Conservation (phyloP, 2,888 invertebrate genomes). For the Morpho achilles region DNA sequence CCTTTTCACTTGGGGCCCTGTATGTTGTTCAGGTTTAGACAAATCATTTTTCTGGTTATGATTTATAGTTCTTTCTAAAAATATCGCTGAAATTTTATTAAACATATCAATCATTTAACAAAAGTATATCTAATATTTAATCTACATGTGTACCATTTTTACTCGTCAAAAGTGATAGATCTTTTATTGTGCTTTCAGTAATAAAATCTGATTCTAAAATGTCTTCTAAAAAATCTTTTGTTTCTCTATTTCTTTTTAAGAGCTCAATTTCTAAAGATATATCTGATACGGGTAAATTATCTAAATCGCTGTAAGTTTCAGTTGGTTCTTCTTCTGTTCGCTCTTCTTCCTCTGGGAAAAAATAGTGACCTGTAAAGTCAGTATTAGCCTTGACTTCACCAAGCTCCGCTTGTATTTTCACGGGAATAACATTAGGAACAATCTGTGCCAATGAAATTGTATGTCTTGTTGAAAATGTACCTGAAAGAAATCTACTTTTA, state of each 20-base stretch:
- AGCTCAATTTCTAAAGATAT: conserved; percentile 58
- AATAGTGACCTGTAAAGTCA: conserved; percentile 66
- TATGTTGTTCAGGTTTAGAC: too few species aligned
- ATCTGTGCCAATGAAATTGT: conserved; percentile 33
- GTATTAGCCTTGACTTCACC: conserved; percentile 49
- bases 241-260: conserved; percentile 50
- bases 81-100: too few species aligned
- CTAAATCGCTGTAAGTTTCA: conserved; percentile 53
- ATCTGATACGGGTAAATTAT: conserved; percentile 48
- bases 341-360: conserved; percentile 68
- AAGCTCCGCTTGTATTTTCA: conserved; percentile 61
- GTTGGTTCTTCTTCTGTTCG: conserved; percentile 38
- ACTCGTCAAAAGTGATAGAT: conserved; percentile 17
- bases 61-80: background rate
- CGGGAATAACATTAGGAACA: conserved; percentile 41
- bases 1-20: conserved; percentile 1
- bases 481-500: conserved; percentile 36
- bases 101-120: too few species aligned
- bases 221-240: conserved; percentile 64
- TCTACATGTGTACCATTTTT: conserved; percentile 11
- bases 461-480: conserved; percentile 38
- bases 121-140: too few species aligned
- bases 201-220: conserved; percentile 58
- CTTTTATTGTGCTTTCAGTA: conserved; percentile 38
- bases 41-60: background rate